phyloP scores from a whole-genome alignment of 2,113 vertebrate species.

The Brachionichthys hirsutus region DNA sequence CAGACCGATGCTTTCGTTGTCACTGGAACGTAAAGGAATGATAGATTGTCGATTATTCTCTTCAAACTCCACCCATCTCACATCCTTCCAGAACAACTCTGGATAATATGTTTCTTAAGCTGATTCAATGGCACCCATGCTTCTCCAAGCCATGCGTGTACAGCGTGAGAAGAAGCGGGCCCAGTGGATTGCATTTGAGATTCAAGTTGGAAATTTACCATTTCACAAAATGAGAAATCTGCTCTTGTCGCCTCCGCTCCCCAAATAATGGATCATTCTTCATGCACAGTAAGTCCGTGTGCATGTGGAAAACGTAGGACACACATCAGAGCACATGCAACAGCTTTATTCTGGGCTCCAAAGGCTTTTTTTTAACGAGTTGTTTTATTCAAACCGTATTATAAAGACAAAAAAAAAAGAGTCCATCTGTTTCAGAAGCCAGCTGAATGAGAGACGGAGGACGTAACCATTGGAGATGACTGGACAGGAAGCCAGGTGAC shows the following conservation, averaged over 20 bases:
- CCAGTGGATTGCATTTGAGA: constrained; percentile 9
- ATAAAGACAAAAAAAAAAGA: no score
- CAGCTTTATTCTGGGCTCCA: no score
- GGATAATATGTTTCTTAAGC: constrained; percentile 26
- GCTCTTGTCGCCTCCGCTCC: not conserved
- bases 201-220: constrained; percentile 3
- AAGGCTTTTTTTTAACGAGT: not conserved
- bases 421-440: no score
- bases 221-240: constrained; percentile 27
- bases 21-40: constrained; percentile 32
- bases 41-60: constrained; percentile 29
- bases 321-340: not conserved
- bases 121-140: constrained; percentile 32
- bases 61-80: constrained; percentile 15
- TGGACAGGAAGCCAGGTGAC: no score
- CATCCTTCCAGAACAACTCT: constrained; percentile 12
- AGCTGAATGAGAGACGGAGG: no score
- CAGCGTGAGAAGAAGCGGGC: constrained; percentile 24
- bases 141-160: constrained; percentile 25
- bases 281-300: constrained; percentile 11
- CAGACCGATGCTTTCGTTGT: constrained; percentile 35
- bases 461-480: no score
- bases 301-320: not conserved
- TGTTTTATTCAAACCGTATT: not conserved
- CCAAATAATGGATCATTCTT: constrained; percentile 23